Base-by-base conservation (phyloP, 2,113 vertebrate species). In the Nettapus auritus region DNA sequence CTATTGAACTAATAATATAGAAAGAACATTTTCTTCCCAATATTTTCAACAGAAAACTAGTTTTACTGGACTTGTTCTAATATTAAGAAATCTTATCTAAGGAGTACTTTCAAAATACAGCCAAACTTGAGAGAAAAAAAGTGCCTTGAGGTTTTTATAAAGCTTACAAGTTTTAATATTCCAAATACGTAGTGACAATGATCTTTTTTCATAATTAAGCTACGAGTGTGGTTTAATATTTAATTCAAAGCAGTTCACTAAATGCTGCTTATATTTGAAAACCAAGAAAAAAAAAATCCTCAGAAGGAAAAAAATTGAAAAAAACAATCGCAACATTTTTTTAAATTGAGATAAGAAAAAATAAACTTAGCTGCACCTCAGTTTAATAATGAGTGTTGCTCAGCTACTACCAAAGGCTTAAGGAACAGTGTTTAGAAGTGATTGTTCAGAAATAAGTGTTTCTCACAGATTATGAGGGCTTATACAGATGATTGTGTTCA, bases 401-500 rank as follows among this genome's bases (percentile, higher is more conserved):
- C 74, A 94, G 86, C 73, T 88, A 29, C 71, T 93, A 92, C 71
- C 0, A 0, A 92, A 88, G 80, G 80, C 94, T 95, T 92, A 94
- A 81, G 77, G 38, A 86, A 84, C 52, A 78, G 60, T 78, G 76
- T 95, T 93, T 84, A 90, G 86, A 90, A 88, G 69, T 78, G 89
- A 68, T 92, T 95, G 74, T 94, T 92, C 42, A 48, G 87, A 92
- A 94, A 50, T 86, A 92, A 90, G 74, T 93, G 74, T 96, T 96
- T 93, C 90, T 83, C 53, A 53, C 82, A 91, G 92, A 95, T 96
- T 94, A 86, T 93, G 86, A 79, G n/a, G 44, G 69, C 70, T 97
- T 94, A 89, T 83, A 95, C 60, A 83, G 92, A 90, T 90, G 88
- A 78, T 92, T 92, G 90, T 84, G 68, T 92, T 92, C 83, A 95